Evolutionary conservation across 2,888 invertebrate species (phyloP).

Genomic region (Epinotia brunnichana): DNA sequence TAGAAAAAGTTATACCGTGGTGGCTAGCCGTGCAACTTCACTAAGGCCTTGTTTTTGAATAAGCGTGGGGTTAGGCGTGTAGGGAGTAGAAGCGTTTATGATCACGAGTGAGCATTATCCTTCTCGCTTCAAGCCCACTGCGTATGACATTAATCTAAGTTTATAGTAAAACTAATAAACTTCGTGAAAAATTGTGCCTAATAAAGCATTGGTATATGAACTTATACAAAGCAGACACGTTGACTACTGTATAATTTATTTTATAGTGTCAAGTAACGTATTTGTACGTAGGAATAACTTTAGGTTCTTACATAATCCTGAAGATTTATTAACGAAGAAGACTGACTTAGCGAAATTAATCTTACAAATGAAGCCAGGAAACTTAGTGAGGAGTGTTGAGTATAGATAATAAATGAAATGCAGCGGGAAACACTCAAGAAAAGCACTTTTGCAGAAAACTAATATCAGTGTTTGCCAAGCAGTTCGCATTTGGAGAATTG

Average conservation of each 20-base stretch:
- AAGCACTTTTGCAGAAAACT: slow-evolving; percentile 76
- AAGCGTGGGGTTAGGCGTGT: no score
- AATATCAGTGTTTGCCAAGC: slow-evolving; percentile 81
- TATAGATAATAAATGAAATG: slow-evolving; percentile 64
- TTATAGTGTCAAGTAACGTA: neutral
- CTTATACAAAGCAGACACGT: no score
- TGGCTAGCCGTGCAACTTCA: no score
- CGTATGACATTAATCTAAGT: no score
- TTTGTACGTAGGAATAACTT: slow-evolving; percentile 15
- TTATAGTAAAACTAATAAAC: no score
- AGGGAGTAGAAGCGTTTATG: no score
- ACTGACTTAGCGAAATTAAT: slow-evolving; percentile 37
- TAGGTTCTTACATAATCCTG: neutral
- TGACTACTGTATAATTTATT: neutral
- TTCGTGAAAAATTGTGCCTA: no score
- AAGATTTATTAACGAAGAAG: slow-evolving; percentile 22
- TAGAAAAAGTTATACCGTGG: no score
- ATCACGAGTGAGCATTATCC: no score
- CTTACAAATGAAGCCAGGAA: slow-evolving; percentile 34
- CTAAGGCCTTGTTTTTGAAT: no score
- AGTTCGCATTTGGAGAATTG: slow-evolving; percentile 75
- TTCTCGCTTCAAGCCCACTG: no score
- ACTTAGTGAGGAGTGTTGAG: slow-evolving; percentile 42
- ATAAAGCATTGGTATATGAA: no score
- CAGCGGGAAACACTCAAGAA: slow-evolving; percentile 73